Conservation (phyloP, 2,797 vertebrate species). For the Poeciliopsis paucimaculata region DNA sequence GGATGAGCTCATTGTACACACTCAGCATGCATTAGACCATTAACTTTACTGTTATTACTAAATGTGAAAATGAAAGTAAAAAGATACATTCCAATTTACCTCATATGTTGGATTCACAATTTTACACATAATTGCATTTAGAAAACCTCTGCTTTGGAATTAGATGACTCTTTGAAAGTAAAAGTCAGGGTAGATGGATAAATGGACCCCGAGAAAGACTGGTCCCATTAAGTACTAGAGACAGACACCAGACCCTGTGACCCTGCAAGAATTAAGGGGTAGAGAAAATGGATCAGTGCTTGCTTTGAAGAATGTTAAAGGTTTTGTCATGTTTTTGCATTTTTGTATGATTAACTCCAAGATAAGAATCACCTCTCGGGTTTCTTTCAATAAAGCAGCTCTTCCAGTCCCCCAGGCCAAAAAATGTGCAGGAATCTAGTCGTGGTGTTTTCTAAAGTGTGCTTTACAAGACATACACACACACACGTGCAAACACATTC, state of each 20-base stretch:
- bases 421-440: neutral
- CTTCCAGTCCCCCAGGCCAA: neutral
- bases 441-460: neutral
- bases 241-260: neutral
- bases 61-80: neutral
- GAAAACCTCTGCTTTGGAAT: neutral
- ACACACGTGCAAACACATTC: neutral
- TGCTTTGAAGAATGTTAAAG: neutral
- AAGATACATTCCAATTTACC: neutral
- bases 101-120: neutral
- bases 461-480: neutral
- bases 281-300: neutral
- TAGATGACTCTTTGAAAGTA: neutral
- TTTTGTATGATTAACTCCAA: conserved; percentile 14
- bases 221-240: neutral
- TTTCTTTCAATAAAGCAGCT: conserved; percentile 17
- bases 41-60: neutral
- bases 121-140: neutral
- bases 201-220: neutral
- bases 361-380: conserved; percentile 1
- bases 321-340: neutral
- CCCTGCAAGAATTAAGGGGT: neutral
- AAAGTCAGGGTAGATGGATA: neutral
- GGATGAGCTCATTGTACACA: neutral
- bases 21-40: neutral